phyloP scores from a whole-genome alignment of 2,888 invertebrate genomes.

The Amphipyra tragopoginis region DNA sequence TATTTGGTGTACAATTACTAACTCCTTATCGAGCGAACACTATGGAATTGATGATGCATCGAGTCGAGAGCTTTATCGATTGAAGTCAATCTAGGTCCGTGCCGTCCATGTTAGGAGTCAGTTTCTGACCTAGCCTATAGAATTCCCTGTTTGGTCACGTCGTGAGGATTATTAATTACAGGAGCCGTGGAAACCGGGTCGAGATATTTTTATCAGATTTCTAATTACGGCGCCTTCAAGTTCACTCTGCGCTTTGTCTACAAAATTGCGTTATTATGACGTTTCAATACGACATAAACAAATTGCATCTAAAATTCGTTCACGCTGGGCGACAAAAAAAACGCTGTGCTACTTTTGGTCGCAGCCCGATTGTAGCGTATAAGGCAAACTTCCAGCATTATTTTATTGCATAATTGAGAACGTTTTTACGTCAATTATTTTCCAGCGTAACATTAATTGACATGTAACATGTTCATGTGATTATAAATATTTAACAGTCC shows the following conservation, averaged over 20 bases:
- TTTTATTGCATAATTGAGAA: slow-evolving; percentile 79
- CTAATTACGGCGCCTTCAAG: slow-evolving; percentile 69
- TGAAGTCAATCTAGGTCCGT: slow-evolving; percentile 68
- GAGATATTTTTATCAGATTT: slow-evolving; percentile 72
- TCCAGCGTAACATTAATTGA: slow-evolving; percentile 80
- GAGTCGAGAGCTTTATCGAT: slow-evolving; percentile 62
- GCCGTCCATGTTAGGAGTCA: slow-evolving; percentile 73
- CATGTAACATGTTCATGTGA: slow-evolving; percentile 76
- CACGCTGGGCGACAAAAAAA: slow-evolving; percentile 63
- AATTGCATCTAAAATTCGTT: slow-evolving; percentile 61
- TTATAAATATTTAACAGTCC: slow-evolving; percentile 78
- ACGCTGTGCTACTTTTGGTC: slow-evolving; percentile 69
- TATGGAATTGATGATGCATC: slow-evolving; percentile 67
- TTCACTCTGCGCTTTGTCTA: slow-evolving; percentile 59
- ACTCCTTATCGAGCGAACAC: slow-evolving; percentile 56
- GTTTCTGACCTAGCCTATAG: slow-evolving; percentile 73
- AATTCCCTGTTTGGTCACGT: slow-evolving; percentile 77
- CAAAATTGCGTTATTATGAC: slow-evolving; percentile 64
- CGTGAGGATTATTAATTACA: slow-evolving; percentile 76
- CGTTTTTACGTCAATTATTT: slow-evolving; percentile 85
- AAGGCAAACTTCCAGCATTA: slow-evolving; percentile 75
- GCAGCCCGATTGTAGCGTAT: slow-evolving; percentile 66
- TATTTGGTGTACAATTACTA: slow-evolving; percentile 60
- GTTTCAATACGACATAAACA: slow-evolving; percentile 70
- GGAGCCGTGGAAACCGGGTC: slow-evolving; percentile 74